phyloP scores from a whole-genome alignment of 2,888 invertebrate genomes.

The Aspidiotus destructor region DNA sequence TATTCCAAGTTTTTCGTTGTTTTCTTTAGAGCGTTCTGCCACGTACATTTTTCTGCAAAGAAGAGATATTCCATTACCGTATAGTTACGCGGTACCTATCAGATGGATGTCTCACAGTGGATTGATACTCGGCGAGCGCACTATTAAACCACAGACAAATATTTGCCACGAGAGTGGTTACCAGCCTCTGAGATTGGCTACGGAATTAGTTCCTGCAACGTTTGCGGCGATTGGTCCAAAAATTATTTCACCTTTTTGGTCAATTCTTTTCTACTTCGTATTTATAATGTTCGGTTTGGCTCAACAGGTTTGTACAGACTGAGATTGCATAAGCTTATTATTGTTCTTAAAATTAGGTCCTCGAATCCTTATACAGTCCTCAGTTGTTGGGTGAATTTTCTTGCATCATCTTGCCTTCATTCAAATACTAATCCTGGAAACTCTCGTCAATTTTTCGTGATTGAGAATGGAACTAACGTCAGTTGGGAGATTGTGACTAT shows the following conservation, averaged over 20 bases:
- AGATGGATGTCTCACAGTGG: conserved; percentile 62
- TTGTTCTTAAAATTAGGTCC: too few relatives aligned
- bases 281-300: conserved; percentile 78
- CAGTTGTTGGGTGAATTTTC: too few relatives aligned
- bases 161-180: conserved; percentile 46
- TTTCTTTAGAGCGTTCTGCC: conserved; percentile 56
- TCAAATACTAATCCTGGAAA: too few relatives aligned
- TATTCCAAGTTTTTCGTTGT: conserved; percentile 19
- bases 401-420: too few relatives aligned
- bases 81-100: conserved; percentile 52
- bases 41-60: conserved; percentile 62
- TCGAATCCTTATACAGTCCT: too few relatives aligned
- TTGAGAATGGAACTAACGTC: too few relatives aligned
- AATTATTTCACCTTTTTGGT: conserved; percentile 76
- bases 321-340: too few relatives aligned
- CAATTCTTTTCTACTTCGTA: conserved; percentile 72
- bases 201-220: conserved; percentile 82
- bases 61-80: conserved; percentile 49
- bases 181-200: conserved; percentile 72
- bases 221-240: conserved; percentile 65
- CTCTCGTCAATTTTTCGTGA: too few relatives aligned
- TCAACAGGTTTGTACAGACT: conserved; percentile 52
- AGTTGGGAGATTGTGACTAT: too few relatives aligned
- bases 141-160: conserved; percentile 51
- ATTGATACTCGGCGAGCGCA: conserved; percentile 59